phyloP scores from a whole-genome alignment of 2,797 vertebrate species.

The Rhinella marina region DNA sequence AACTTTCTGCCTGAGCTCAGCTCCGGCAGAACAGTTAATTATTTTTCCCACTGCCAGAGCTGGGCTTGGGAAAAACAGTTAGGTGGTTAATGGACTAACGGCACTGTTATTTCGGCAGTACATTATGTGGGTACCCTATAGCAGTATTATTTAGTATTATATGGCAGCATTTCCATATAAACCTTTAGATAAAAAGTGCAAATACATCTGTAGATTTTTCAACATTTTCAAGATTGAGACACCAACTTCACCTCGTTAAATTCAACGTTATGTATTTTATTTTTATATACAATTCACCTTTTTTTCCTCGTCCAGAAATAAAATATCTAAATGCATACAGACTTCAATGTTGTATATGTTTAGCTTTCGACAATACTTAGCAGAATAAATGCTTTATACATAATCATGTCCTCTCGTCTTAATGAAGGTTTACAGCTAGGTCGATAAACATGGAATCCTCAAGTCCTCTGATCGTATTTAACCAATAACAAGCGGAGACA shows the following conservation, averaged over 20 bases:
- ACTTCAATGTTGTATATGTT: slow-evolving; percentile 90
- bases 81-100: too few species aligned
- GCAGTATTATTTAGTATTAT: neutral
- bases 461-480: slow-evolving; percentile 84
- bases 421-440: slow-evolving; percentile 92
- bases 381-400: slow-evolving; percentile 94
- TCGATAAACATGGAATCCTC: slow-evolving; percentile 85
- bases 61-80: too few species aligned
- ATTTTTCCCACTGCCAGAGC: too few species aligned
- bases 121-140: neutral
- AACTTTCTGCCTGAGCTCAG: too few species aligned
- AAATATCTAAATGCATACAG: slow-evolving; percentile 91
- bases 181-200: neutral
- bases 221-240: neutral
- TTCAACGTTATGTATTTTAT: slow-evolving; percentile 89
- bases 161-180: neutral
- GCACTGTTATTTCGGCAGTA: neutral
- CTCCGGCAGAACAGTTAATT: too few species aligned
- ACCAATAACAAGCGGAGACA: slow-evolving; percentile 95
- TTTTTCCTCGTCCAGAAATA: slow-evolving; percentile 82
- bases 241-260: slow-evolving; percentile 71
- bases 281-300: slow-evolving; percentile 86
- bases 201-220: neutral
- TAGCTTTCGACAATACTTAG: slow-evolving; percentile 85
- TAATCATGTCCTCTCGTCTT: slow-evolving; percentile 78